Evolutionary conservation across 2,797 vertebrate genomes (phyloP), one percentile per base, ranked within the genome.

Genomic region (Coracias cyanogaster): DNA sequence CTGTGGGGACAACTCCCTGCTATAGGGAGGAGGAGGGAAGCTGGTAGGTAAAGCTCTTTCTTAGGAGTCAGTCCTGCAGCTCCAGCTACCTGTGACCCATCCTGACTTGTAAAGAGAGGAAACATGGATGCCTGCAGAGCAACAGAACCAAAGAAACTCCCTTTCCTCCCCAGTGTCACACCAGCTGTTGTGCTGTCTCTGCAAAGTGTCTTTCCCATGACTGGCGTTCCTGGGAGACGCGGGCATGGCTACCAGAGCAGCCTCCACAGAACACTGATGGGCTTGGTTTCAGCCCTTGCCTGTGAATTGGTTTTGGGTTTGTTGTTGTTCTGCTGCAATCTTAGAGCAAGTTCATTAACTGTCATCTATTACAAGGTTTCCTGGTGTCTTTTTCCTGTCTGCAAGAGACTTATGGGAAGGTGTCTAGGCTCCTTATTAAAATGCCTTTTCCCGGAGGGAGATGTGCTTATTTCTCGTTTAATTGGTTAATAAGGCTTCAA

Each of bases 401-500:
- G 2, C 9, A 12, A 3, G 55, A 90, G 12, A 29, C 12, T 76
- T 86, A 29, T 0, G 3, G 60, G 64, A 86, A 84, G 52, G 29
- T 91, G 31, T 86, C 33, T 77, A 37, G 55, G 33, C 16, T 94
- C 41, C 17, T 86, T 70, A 66, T 22, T 88, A 25, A 83, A 48
- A 31, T 22, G 29, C 22, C 18, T 77, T 48, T 90, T 86, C 29
- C 52, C 81, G 33, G 37, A 57, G 78, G 62, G 33, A 82, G 5
- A 7, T 43, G 4, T 62, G 45, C 89, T 94, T 95, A 45, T 93
- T 94, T 94, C 60, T 96, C 26, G 2, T 72, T 91, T 94, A 69
- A 88, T 86, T 90, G 82, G 73, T 82, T 93, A 93, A 94, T 90
- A 93, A 52, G 48, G 14, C 67, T 80, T 86, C 90, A 57, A 43